These are phyloP conservation scores for Phlogophora meticulosa DNA, from an alignment of 2,888 invertebrate species.

Conservation along the genomic window DNA sequence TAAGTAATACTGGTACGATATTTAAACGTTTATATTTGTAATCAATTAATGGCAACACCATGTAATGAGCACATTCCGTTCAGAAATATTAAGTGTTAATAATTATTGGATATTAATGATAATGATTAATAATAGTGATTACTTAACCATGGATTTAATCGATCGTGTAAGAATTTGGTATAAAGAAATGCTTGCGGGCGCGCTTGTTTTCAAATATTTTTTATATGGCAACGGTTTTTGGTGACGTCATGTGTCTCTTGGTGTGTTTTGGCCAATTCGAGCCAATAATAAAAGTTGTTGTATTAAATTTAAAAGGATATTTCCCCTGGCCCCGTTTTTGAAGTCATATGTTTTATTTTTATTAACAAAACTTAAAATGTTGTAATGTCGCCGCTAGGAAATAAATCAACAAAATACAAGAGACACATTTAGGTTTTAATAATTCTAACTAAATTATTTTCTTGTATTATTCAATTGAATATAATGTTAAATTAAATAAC, in stretches of 20 bases:
- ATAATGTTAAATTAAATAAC: slow-evolving; percentile 26
- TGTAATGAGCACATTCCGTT: slow-evolving; percentile 89
- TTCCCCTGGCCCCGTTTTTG: slow-evolving; percentile 26
- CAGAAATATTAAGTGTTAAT: slow-evolving; percentile 80
- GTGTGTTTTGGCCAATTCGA: slow-evolving; percentile 19
- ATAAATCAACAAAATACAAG: slow-evolving; percentile 24
- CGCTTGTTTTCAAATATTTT: slow-evolving; percentile 59
- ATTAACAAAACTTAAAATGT: slow-evolving; percentile 4
- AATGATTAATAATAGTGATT: slow-evolving; percentile 74
- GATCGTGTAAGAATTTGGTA: slow-evolving; percentile 65
- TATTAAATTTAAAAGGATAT: slow-evolving; percentile 7
- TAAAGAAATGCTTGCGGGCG: slow-evolving; percentile 67
- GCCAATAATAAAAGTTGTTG: slow-evolving; percentile 13
- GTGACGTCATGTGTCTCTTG: slow-evolving; percentile 49
- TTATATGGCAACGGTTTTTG: slow-evolving; percentile 48
- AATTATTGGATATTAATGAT: slow-evolving; percentile 70
- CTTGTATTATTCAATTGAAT: background rate
- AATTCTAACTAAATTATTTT: slow-evolving; percentile 30
- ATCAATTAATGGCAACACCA: slow-evolving; percentile 80
- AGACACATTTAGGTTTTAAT: slow-evolving; percentile 34
- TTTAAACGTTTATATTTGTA: slow-evolving; percentile 78
- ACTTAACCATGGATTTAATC: slow-evolving; percentile 71
- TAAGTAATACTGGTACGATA: slow-evolving; percentile 80
- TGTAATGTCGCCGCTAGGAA: background rate
- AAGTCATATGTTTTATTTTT: background rate